These are phyloP conservation scores for Terrapene triunguis DNA, from an alignment of 2,113 vertebrate species.

Conservation along the genomic window DNA sequence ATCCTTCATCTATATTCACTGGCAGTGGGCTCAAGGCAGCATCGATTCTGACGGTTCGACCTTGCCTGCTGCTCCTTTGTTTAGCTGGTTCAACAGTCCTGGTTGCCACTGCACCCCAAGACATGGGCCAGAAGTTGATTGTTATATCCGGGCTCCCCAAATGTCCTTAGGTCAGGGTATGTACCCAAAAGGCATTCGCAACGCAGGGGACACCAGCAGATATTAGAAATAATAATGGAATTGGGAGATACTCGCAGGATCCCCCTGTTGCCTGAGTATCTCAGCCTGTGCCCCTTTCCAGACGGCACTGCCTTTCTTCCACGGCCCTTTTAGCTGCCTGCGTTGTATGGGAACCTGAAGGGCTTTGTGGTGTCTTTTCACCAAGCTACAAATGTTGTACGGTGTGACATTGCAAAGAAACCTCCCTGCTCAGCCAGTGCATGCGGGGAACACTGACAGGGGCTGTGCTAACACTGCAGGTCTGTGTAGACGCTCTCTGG, in stretches of 20 bases:
- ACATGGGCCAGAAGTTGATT: too few relatives aligned
- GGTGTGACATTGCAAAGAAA: not conserved
- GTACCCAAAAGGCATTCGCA: not conserved
- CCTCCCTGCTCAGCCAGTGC: not conserved
- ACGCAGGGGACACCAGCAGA: not conserved
- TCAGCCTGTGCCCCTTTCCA: not conserved
- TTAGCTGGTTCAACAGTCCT: not conserved
- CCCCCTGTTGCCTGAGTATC: not conserved
- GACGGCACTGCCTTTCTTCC: accelerated
- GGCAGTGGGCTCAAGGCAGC: not conserved
- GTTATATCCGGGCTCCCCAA: too few relatives aligned
- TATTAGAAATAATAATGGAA: not conserved
- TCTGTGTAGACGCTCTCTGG: not conserved
- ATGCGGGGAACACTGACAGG: not conserved
- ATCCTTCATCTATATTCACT: not conserved
- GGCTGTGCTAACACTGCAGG: not conserved
- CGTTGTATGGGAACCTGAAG: not conserved
- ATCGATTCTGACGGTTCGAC: not conserved
- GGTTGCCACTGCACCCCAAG: not conserved
- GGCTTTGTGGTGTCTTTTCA: not conserved
- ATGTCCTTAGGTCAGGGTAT: not conserved
- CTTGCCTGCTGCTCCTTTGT: not conserved
- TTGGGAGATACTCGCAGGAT: accelerated
- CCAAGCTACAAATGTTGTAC: not conserved
- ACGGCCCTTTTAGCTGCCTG: accelerated